phyloP scores from a whole-genome alignment of 2,888 invertebrate genomes.

The Spisula subtruncata region DNA sequence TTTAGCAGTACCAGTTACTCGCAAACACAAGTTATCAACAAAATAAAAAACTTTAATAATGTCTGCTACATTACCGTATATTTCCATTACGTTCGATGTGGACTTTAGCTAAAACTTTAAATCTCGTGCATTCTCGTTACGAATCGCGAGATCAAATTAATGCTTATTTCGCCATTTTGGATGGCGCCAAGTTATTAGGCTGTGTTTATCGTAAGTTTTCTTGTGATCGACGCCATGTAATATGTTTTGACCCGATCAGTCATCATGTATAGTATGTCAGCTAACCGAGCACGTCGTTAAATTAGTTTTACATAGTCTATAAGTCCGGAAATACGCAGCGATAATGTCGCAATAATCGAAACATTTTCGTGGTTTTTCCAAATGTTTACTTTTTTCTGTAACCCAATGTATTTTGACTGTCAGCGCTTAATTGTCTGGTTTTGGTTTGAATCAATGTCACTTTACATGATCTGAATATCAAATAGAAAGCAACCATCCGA shows the following conservation, averaged over 20 bases:
- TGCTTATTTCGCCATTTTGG: conserved; percentile 24
- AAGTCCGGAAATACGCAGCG: background rate
- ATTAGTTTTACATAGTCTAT: no score
- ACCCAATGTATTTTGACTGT: background rate
- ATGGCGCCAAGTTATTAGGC: conserved; percentile 9
- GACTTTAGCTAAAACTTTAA: background rate
- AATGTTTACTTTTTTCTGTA: background rate
- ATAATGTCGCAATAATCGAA: background rate
- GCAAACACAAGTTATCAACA: no score
- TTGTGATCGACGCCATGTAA: background rate
- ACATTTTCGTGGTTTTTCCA: background rate
- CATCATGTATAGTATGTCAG: background rate
- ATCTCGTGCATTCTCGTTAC: background rate
- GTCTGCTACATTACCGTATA: no score
- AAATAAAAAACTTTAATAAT: no score
- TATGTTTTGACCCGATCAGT: background rate
- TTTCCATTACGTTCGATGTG: background rate
- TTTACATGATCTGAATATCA: background rate
- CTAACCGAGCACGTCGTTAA: background rate
- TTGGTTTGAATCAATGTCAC: background rate
- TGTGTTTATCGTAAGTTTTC: background rate
- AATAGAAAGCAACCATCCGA: background rate
- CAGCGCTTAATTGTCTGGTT: background rate
- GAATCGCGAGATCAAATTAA: background rate
- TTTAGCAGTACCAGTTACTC: no score